Base-by-base conservation (phyloP, 53 echinoderm and acorn worm species). In the Paelopatides confundens region DNA sequence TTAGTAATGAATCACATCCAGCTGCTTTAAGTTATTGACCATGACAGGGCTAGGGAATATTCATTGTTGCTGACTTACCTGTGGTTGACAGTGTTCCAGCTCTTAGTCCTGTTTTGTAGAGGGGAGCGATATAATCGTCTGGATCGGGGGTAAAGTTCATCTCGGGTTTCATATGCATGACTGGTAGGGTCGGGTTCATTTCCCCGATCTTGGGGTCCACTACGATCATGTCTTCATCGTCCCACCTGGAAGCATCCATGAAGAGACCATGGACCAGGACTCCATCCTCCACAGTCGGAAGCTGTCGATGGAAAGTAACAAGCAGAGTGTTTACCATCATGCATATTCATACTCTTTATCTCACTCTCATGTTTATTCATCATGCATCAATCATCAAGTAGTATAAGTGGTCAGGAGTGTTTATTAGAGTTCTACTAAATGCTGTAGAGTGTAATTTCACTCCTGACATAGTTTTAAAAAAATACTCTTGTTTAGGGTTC, bases 161-260 rank as follows among this genome's bases (percentile, higher is more conserved):
- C 87, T 94, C 95, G 3, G 98, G 98, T 51, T 98, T 93, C 98
- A 98, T 98, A 67, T 95, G 94, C 95, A 98, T 94, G 32, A 98
- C 95, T 5, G 98, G 98, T 31, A 98, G 67, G 3, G 94, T 79
- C 31, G 98, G 95, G 76, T 98, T 98, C 98, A 98, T 98, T 88
- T 98, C 94, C 9, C 98, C 98, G 12, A 90, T 69, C n/a, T 81
- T 74, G 54, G 95, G 90, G 69, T 94, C 91, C 10, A 95, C 89
- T 18, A 98, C 88, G 15, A 66, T 86, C 98, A 98, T 95, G 35
- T 33, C 87, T 12, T 98, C 95, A 40, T 98, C 93, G 52, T 95
- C 95, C 98, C 98, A 98, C 27, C 98, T 90, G 26, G 92, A 95
- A 4, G 95, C 95, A 84, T 98, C 98, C 95, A 98, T 98, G 85